Base-by-base conservation (phyloP, 2,797 vertebrate genomes). In the Anas capensis region DNA sequence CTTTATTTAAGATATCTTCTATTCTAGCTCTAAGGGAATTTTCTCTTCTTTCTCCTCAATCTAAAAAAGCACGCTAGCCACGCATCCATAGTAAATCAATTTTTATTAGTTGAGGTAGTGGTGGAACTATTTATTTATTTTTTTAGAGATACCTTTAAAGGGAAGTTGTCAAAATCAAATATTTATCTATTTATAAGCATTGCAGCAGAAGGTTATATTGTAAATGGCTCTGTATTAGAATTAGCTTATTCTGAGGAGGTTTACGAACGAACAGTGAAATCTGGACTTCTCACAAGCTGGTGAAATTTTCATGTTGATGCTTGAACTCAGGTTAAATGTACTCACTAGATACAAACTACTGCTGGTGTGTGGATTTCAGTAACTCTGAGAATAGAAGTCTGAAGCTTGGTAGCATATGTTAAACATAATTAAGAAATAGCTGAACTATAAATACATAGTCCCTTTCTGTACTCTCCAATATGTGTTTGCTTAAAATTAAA, bases 301-400 rank as follows among this genome's bases (percentile, higher is more conserved):
- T 65, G 88, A 82, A 76, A 57, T 88, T 86, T 61, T 58, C 0
- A 0, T 21, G 1, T 15, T 86, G 54, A 36, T 46, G 58, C 54
- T 46, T 90, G 86, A 90, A 64, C 66, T 77, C 3, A 1, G n/a
- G 46, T 81, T 83, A 92, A 94, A 77, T 90, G 78, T 90, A 31
- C 51, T 11, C 42, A 79, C 29, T 27, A 76, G 62, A 84, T 86
- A 60, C 26, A 86, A 73, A 61, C 76, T 82, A 11, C 86, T 4
- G 2, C 54, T 90, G 73, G 29, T 48, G 38, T 48, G 58, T 81
- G 77, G 73, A 38, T 81, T 88, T 78, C 65, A 64, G 0, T 54
- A 71, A 51, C 49, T 92, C 69, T 91, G 88, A 12, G 93, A 86
- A 82, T 86, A 94, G 94, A 88, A 95, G 42, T 88, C 58, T 70